Conservation (phyloP, 1,140 invertebrate genomes). For the Musca vetustissima region DNA sequence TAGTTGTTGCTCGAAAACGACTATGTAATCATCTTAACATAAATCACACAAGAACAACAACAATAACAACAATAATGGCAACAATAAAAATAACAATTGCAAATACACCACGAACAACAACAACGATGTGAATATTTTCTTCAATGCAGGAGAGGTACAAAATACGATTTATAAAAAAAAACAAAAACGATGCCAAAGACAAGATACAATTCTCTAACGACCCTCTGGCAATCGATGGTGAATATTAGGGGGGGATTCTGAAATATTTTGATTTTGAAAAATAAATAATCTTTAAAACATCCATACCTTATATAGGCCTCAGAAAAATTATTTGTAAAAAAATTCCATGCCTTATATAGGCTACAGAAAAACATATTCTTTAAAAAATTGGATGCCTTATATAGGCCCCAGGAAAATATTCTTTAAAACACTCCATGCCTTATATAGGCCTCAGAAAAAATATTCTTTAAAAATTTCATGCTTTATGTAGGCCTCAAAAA, state of each 20-base stretch:
- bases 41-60: slow-evolving; percentile 14
- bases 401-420: too few relatives aligned
- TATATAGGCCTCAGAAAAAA: too few relatives aligned
- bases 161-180: background rate
- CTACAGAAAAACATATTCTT: too few relatives aligned
- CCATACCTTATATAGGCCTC: too few relatives aligned
- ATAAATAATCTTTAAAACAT: too few relatives aligned
- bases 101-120: background rate
- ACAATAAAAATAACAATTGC: background rate
- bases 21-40: slow-evolving; percentile 23
- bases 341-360: too few relatives aligned
- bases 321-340: too few relatives aligned
- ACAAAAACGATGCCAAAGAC: background rate
- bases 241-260: background rate
- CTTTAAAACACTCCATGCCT: too few relatives aligned
- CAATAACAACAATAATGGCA: background rate
- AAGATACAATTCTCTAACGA: slow-evolving; percentile 9
- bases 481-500: too few relatives aligned
- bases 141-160: background rate
- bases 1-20: background rate
- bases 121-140: background rate
- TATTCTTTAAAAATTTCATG: too few relatives aligned
- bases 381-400: too few relatives aligned
- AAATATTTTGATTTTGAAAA: too few relatives aligned
- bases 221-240: background rate